These are phyloP conservation scores for Rhea americana DNA, from an alignment of 2,113 vertebrate genomes.

Conservation along the genomic window DNA sequence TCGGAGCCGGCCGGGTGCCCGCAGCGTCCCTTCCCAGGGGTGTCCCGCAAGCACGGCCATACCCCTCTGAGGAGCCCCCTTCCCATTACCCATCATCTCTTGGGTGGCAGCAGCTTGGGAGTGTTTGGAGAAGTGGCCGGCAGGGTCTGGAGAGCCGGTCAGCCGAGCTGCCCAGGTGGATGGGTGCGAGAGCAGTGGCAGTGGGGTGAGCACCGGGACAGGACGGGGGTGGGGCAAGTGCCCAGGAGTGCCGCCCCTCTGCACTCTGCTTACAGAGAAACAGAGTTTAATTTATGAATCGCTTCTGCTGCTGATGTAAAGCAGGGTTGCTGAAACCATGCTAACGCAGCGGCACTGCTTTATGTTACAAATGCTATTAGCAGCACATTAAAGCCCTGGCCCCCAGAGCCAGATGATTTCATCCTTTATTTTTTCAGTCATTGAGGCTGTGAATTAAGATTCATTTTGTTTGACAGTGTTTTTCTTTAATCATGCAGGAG, in stretches of 20 bases:
- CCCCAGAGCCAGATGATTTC: slow-evolving; percentile 19
- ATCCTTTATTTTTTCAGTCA: slow-evolving; percentile 45
- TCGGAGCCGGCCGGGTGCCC: too few species aligned
- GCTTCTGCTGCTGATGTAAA: slow-evolving; percentile 19
- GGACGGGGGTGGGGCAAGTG: not conserved
- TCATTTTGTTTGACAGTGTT: slow-evolving; percentile 27
- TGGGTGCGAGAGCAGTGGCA: not conserved
- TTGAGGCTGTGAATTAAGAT: slow-evolving; percentile 3
- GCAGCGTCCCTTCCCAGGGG: too few species aligned
- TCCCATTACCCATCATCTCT: not conserved
- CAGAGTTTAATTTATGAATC: not conserved
- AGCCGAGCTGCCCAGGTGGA: not conserved
- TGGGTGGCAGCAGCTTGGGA: not conserved
- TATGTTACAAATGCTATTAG: slow-evolving; percentile 26
- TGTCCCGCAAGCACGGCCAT: too few species aligned
- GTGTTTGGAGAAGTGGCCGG: not conserved
- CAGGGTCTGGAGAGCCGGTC: not conserved
- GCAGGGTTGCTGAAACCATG: not conserved
- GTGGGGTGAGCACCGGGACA: not conserved
- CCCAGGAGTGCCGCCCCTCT: not conserved
- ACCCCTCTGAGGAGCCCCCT: not conserved
- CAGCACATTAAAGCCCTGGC: slow-evolving; percentile 21
- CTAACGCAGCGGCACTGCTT: not conserved
- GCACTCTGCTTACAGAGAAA: not conserved
- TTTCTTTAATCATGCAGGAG: slow-evolving; percentile 24